Percentiles rank a stretch among this genome's conserved stretches.
Evolutionary conservation across 2,888 invertebrate genomes (phyloP).

Genomic region (Leptinotarsa rubiginosa): DNA sequence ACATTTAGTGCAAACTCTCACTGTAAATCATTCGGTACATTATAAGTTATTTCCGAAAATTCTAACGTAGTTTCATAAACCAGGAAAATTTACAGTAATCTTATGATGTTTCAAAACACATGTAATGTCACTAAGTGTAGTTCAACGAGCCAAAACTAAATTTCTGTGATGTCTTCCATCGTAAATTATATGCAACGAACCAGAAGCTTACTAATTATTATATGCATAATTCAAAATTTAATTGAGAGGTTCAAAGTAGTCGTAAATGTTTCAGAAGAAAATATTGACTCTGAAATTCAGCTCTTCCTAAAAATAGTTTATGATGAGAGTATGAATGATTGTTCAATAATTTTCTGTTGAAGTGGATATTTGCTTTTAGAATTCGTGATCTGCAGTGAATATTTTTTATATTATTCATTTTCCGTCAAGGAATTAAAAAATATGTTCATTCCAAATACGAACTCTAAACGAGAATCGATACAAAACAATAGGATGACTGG

Average conservation of each 20-base stretch:
- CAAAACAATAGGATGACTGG: too few relatives aligned
- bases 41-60: constrained; percentile 30
- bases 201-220: constrained; percentile 61
- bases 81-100: constrained; percentile 1
- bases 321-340: not conserved
- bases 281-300: constrained; percentile 35
- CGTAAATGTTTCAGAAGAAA: constrained; percentile 56
- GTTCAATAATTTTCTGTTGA: not conserved
- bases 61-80: constrained; percentile 23
- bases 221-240: constrained; percentile 61
- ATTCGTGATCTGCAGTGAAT: too few relatives aligned
- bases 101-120: constrained; percentile 47
- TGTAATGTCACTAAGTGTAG: constrained; percentile 44
- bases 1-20: not conserved
- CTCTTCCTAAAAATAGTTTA: constrained; percentile 21
- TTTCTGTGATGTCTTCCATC: constrained; percentile 60
- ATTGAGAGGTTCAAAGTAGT: constrained; percentile 58
- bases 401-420: too few relatives aligned
- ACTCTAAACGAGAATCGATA: too few relatives aligned
- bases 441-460: too few relatives aligned
- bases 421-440: too few relatives aligned
- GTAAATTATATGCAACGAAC: constrained; percentile 59
- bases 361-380: not conserved
- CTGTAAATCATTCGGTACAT: not conserved
- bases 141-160: constrained; percentile 54